Conservation (phyloP, 2,797 vertebrate species). For the Garrulus glandarius region DNA sequence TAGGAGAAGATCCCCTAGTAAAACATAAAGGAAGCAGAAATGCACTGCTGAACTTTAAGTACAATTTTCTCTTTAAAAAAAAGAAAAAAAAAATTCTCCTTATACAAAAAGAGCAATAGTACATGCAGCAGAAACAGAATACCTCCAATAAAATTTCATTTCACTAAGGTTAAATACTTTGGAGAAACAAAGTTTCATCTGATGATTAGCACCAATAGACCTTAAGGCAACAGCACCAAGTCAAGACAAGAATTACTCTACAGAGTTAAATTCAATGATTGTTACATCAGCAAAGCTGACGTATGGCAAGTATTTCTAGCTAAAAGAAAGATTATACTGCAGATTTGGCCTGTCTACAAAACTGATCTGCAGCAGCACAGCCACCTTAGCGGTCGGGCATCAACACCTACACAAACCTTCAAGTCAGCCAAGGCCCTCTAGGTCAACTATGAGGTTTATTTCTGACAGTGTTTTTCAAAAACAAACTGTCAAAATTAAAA, state of each 20-base stretch:
- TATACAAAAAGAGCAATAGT: neutral
- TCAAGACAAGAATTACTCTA: neutral
- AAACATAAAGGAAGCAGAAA: neutral
- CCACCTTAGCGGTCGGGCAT: neutral
- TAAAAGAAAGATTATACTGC: neutral
- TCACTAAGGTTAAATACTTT: neutral
- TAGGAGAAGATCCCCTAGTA: neutral
- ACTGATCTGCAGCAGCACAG: neutral
- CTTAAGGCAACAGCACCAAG: neutral
- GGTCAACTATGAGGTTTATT: neutral
- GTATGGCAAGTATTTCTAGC: neutral
- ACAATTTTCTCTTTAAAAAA: neutral
- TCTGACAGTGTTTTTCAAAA: neutral
- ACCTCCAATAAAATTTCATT: neutral
- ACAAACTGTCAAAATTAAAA: neutral
- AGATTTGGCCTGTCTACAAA: neutral
- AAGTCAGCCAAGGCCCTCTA: neutral
- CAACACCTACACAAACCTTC: neutral
- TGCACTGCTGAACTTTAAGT: neutral
- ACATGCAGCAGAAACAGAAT: neutral
- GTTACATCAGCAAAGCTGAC: neutral
- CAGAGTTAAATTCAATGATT: neutral
- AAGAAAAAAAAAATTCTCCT: neutral
- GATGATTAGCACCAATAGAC: neutral
- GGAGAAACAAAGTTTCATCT: neutral